Base-by-base conservation (phyloP, 2,888 invertebrate genomes). In the Caenorhabditis sp. region DNA sequence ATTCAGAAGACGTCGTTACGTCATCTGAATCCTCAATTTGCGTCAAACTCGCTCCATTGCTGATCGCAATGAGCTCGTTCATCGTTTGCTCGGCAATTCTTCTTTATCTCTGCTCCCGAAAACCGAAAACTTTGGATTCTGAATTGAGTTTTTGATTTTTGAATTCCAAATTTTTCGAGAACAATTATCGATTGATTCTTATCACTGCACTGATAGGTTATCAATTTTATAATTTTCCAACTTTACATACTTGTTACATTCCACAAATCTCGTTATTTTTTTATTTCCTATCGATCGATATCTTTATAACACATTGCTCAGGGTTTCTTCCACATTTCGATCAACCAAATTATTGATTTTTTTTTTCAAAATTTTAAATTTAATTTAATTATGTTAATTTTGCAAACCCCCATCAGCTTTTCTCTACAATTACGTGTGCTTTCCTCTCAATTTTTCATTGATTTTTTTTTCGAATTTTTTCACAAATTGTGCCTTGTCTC, bases 121-220 rank as follows among this genome's bases (percentile, higher is more conserved):
- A 80, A 47, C 70, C 76, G 24, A 69, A 68, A 62, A 68, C 76
- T 5, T 40, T 69, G 11, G 62, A 77, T 28, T 61, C 69, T 18
- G 55, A 62, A 18, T 11, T 53, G 9, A 4, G 28, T 13, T 76
- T 60, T 32, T 68, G 53, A 35, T 32, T 32, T 32, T 32, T 32
- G n/a, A 56, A 26, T 53, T 24, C 11, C 22, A 4, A 18, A 18
- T 5, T 40, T n/a, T 47, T 24, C 62, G n/a, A n/a, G n/a, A n/a
- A n/a, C n/a, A n/a, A n/a, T n/a, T n/a, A n/a, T n/a, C n/a, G n/a
- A n/a, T n/a, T n/a, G n/a, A n/a, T n/a, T n/a, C 56, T 77, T 69
- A 56, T 64, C 69, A 69, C 77, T 77, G 68, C 69, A 69, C 69
- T 69, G 69, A 69, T 69, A 77, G 68, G 68, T 20, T n/a, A n/a